Base-by-base conservation (phyloP, 2,797 vertebrate species). In the Coregonus sp. region DNA sequence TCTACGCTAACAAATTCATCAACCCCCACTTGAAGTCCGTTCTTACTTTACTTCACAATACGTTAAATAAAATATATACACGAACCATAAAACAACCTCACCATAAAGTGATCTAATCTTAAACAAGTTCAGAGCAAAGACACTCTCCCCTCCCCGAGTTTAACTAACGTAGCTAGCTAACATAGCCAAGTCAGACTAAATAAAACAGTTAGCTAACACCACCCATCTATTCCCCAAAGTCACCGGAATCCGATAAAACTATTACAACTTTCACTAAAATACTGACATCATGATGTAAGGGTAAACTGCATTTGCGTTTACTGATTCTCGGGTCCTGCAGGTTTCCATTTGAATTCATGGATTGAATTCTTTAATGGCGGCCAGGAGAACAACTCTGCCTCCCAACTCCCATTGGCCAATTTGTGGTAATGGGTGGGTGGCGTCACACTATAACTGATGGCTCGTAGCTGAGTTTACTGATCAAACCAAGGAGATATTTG, bases 351-450 rank as follows among this genome's bases (percentile, higher is more conserved):
- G 94, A 96, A 95, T 96, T 95, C 96, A 96, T 94, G 95, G 95
- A 95, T 96, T 96, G 94, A 95, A 96, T 96, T 97, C 96, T 98
- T 98, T 98, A 99, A 99, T 98, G 97, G 97, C 97, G 97, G 97
- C 96, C 96, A 93, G 94, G 95, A 96, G 95, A 96, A 97, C 96
- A 96, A 95, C 95, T 95, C 95, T 93, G 94, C 92, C 95, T 95
- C 92, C 94, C 91, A 81, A 75, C 91, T 89, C 90, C 91, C 82
- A 95, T 96, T 96, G 95, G 96, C 85, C 89, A 87, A 79, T 87
- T 84, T 65, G 85, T 70, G 90, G 89, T 94, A 94, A 97, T 94
- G 6, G 88, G 87, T 91, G 6, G 51, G 51, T 2, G 70, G 16
- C 3, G 29, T 72, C 71, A 72, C 51, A 54, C 50, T 18, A 6